phyloP scores from a whole-genome alignment of 2,797 vertebrate genomes.

The Tokudaia muenninki region DNA sequence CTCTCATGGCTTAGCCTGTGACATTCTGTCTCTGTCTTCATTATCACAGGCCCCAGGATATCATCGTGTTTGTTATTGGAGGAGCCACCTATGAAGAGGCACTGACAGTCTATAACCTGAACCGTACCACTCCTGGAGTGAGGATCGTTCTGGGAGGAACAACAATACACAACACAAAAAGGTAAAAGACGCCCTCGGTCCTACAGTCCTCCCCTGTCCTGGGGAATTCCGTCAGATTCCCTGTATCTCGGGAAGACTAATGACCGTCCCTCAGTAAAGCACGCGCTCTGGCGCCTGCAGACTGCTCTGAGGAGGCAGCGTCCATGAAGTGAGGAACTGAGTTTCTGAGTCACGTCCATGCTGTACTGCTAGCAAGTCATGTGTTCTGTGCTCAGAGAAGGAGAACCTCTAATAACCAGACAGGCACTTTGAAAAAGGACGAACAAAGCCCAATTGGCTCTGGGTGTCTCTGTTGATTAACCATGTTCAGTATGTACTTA shows the following conservation, averaged over 20 bases:
- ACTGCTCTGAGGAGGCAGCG: not conserved
- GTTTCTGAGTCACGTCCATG: not conserved
- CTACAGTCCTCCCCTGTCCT: not conserved
- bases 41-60: constrained; percentile 94
- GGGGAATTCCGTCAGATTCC: not conserved
- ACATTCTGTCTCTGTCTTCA: not conserved
- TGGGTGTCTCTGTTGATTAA: constrained; percentile 54
- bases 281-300: not conserved
- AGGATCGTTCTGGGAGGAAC: constrained; percentile 96
- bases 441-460: not conserved
- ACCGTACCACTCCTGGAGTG: constrained; percentile 94
- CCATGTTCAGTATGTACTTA: constrained; percentile 23
- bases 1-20: not conserved
- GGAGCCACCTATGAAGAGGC: constrained; percentile 97
- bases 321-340: not conserved
- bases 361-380: not conserved
- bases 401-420: not conserved
- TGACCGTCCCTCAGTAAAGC: not conserved
- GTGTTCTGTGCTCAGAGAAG: constrained; percentile 13
- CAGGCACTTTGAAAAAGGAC: constrained; percentile 24
- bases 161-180: constrained; percentile 95
- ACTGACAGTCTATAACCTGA: constrained; percentile 95
- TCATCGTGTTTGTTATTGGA: constrained; percentile 95
- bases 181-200: constrained; percentile 85
- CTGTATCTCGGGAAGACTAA: not conserved